Evolutionary conservation across 1,140 invertebrate genomes (phyloP).

Genomic region (Dysdera silvatica): DNA sequence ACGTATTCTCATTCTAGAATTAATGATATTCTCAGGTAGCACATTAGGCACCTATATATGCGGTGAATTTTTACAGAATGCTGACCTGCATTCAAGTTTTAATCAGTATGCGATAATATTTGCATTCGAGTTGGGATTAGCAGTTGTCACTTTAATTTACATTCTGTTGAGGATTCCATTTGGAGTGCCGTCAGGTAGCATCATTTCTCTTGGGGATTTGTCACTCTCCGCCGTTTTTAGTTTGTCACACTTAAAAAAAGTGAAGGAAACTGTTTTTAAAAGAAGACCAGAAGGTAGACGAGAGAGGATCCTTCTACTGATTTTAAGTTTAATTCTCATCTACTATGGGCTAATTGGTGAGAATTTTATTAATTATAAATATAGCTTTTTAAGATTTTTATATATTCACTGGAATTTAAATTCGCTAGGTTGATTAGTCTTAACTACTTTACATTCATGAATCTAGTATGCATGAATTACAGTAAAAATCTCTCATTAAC

Average conservation of each 20-base stretch:
- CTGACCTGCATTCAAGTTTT: slow-evolving; percentile 40
- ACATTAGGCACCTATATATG: slow-evolving; percentile 45
- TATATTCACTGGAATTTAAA: too few species aligned
- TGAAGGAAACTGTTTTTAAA: slow-evolving; percentile 39
- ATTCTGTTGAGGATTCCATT: slow-evolving; percentile 40
- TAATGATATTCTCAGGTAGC: slow-evolving; percentile 48
- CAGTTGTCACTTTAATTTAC: slow-evolving; percentile 41
- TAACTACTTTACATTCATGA: too few species aligned
- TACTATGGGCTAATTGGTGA: slow-evolving; percentile 18
- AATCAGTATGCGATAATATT: slow-evolving; percentile 25
- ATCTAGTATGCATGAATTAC: too few species aligned
- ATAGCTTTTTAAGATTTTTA: background rate
- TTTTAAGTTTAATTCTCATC: slow-evolving; percentile 35
- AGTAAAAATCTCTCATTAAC: too few species aligned
- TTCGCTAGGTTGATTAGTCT: background rate
- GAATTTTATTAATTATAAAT: background rate
- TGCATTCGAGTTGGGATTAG: slow-evolving; percentile 37
- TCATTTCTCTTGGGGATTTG: too few species aligned
- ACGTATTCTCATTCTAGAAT: slow-evolving; percentile 70
- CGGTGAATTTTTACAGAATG: slow-evolving; percentile 42
- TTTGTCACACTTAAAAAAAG: slow-evolving; percentile 36
- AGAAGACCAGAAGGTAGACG: slow-evolving; percentile 38
- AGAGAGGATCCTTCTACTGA: slow-evolving; percentile 37
- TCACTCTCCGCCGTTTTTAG: slow-evolving; percentile 27
- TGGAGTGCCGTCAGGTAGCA: too few species aligned